Base-by-base conservation (phyloP, 37 sponge, comb jelly and placozoan species). In the Crambe crambe region DNA sequence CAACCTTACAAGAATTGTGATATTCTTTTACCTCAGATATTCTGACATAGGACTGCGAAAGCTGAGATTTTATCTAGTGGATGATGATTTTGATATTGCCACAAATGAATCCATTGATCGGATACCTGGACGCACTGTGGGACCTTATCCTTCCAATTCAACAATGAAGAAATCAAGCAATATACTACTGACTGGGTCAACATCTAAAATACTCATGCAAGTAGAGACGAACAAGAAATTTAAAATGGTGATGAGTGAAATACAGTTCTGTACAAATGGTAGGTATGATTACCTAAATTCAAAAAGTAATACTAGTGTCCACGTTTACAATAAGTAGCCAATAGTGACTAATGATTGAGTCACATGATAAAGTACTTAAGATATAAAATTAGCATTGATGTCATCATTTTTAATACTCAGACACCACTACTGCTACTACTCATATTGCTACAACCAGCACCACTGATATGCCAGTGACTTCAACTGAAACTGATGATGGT, bases 211-310 rank as follows among this genome's bases (percentile, higher is more conserved):
- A 10, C 39, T 68, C 6, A 29, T 68, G 69, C 9, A 32, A 17
- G 31, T 37, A 36, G 69, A 68, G 22, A 17, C 3, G 21, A 29
- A 32, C 39, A 68, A 68, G 20, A 68, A 35, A 15, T 68, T 32
- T 36, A 10, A 18, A 9, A 32, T 68, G 34, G 22, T 18, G 3
- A 3, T 68, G 39, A 68, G 69, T 35, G 69, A 68, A 35, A 68
- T 68, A 20, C 37, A 68, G 18, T 68, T 68, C 69, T 68, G 22
- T 36, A 35, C 39, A 25, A 68, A 20, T 68, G 69, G 39, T 68
- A 68, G 8, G 63, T 61, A 21, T n/a, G n/a, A n/a, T n/a, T n/a
- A n/a, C n/a, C n/a, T n/a, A n/a, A n/a, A n/a, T n/a, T n/a, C n/a
- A n/a, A n/a, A n/a, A n/a, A n/a, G n/a, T n/a, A n/a, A n/a, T n/a